Base-by-base conservation (phyloP, 2,113 vertebrate genomes). In the Anas platyrhynchos region DNA sequence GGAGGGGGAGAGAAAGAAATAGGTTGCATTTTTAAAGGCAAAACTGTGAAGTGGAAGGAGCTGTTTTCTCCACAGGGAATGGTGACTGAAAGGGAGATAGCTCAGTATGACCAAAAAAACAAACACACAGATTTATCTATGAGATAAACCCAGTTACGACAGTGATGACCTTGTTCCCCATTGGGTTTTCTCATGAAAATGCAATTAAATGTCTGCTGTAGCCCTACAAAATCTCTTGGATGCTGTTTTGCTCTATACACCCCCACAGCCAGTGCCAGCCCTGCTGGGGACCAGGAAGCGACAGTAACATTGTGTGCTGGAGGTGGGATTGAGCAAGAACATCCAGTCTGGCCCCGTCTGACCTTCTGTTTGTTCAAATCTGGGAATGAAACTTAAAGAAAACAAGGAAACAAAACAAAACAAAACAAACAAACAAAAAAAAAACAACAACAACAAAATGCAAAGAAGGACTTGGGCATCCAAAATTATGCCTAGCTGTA, bases 41-140 rank as follows among this genome's bases (percentile, higher is more conserved):
- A 41, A 43, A 23, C n/a, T 29, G 22, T 65, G 23, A 58, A n/a
- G 50, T 32, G 22, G 23, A 23, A 52, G 61, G 61, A 59, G 26
- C 43, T 32, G 6, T 58, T 85, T 72, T 65, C 23, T 50, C 43
- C 31, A 50, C n/a, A 44, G 26, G 13, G 16, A 48, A 26, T 62
- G 55, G 22, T 41, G 29, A 18, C 27, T 14, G 36, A 38, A 38
- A 78, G 44, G n/a, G 34, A 44, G 41, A 7, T 56, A 20, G 34
- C 29, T 67, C 0, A 0, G 5, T 32, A 18, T 0, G 0, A 12
- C 22, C 4, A 2, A 54, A 88, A 79, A 44, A 27, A 5, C 41
- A 34, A 91, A 27, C 9, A 11, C 2, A 0, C 25, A 55, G n/a
- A 8, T 81, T 76, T 56, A 16, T 73, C 72, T 63, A 14, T 59